These are phyloP conservation scores for Hystrix brachyura DNA, from an alignment of 2,113 vertebrate species.

Conservation along the genomic window DNA sequence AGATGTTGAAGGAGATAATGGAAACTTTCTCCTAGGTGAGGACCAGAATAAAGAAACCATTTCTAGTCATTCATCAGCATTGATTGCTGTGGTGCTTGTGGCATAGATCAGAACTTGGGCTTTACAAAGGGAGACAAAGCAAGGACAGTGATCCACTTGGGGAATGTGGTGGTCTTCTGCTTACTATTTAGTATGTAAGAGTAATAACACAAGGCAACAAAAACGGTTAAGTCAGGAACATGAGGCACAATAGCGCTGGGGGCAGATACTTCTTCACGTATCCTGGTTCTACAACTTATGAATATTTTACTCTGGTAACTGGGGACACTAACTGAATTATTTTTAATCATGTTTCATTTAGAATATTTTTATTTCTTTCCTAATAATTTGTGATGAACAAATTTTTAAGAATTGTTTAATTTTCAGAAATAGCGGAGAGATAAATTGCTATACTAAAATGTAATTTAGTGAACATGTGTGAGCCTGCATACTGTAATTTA, in stretches of 20 bases:
- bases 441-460: conserved; percentile 72
- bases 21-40: conserved; percentile 96
- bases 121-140: conserved; percentile 86
- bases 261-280: not conserved
- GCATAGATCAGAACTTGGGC: conserved; percentile 87
- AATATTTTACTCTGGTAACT: conserved; percentile 19
- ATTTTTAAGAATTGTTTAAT: conserved; percentile 67
- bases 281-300: not conserved
- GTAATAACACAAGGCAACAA: conserved; percentile 53
- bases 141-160: conserved; percentile 75
- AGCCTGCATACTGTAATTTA: conserved; percentile 66
- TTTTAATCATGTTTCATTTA: conserved; percentile 51
- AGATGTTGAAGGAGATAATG: conserved; percentile 97
- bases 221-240: not conserved
- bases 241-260: not conserved
- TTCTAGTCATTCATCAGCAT: conserved; percentile 96
- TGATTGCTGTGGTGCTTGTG: conserved; percentile 92
- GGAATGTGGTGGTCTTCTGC: conserved; percentile 69
- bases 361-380: conserved; percentile 50
- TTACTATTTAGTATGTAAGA: conserved; percentile 75
- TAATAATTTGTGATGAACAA: conserved; percentile 48
- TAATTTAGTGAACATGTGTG: conserved; percentile 74
- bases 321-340: not conserved
- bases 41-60: conserved; percentile 94
- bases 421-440: conserved; percentile 72